Base-by-base conservation (phyloP, 1,140 invertebrate genomes). In the Leucophenga varia region DNA sequence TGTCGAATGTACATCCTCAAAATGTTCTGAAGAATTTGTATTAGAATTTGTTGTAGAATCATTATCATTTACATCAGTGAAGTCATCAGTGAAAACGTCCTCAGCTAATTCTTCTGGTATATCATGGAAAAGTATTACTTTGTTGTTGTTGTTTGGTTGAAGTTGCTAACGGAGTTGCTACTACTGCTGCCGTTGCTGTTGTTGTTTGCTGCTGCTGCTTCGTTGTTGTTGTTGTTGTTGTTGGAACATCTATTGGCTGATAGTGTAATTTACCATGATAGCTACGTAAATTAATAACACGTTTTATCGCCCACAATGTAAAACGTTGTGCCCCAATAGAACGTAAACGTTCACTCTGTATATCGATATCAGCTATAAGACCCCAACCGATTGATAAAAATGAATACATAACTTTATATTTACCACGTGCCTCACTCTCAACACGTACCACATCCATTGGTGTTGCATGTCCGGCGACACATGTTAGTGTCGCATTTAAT, bases 311-410 rank as follows among this genome's bases (percentile, higher is more conserved):
- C 87, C 93, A 96, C 1, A 98, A 64, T 0, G 91, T 89, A 68
- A 98, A 98, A 37, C 95, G 80, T 45, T 91, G 88, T 16, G 89
- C 89, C 9, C 95, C 95, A 45, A 98, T 85, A 0, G 84, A 83
- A 36, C 95, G 81, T 39, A 97, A 79, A 42, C 87, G 83, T 77
- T 98, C 95, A 76, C 94, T 97, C 74, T 98, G 95, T 52, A 96
- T 95, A 75, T 98, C 95, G 59, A 98, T 93, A 75, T 98, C 95
- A 1, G 94, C 88, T n/a, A 98, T 79, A 1, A 98, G 76, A 1
- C 95, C 95, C 93, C 94, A 97, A 22, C 93, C 92, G 18, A 96
- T 81, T 1, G 93, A 96, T 14, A 98, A 78, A 70, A 97, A 97
- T 8, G 93, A 95, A 75, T 88, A 95, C 59, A 93, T 78, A 51